A percentile compares a stretch with the other conserved stretches of the same genome.
Conservation (phyloP, 2,797 vertebrate genomes). For the Alca torda region DNA sequence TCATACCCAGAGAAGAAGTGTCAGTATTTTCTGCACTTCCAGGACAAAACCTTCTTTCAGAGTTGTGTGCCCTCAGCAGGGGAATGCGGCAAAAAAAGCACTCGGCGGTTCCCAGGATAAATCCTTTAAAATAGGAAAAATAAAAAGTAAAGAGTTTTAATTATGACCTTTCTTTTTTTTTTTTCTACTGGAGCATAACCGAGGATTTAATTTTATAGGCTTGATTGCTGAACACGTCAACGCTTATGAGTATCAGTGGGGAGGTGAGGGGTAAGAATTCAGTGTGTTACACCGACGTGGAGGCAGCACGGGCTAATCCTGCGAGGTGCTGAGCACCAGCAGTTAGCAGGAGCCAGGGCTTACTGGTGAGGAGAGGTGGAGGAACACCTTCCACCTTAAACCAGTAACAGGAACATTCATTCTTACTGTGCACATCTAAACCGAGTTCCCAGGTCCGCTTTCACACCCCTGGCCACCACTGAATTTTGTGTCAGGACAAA, state of each 20-base stretch:
- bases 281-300: background rate
- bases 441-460: rapidly evolving
- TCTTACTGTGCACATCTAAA: background rate
- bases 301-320: background rate
- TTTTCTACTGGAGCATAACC: background rate
- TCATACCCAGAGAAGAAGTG: background rate
- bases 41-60: background rate
- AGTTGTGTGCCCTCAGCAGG: background rate
- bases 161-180: background rate
- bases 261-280: background rate
- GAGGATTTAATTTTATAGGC: background rate
- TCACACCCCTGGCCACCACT: background rate
- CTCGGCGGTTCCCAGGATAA: background rate
- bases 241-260: background rate
- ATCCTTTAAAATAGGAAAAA: background rate
- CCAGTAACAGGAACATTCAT: too few species aligned
- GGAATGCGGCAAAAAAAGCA: background rate
- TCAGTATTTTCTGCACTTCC: background rate
- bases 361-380: rapidly evolving
- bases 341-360: background rate
- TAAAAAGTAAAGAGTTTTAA: background rate
- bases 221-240: background rate
- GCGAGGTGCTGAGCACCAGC: background rate
- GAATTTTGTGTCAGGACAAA: background rate
- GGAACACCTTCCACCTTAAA: background rate